Base-by-base conservation (phyloP, 64 coral and sea anemone genomes). In the Stichodactyla helianthus region DNA sequence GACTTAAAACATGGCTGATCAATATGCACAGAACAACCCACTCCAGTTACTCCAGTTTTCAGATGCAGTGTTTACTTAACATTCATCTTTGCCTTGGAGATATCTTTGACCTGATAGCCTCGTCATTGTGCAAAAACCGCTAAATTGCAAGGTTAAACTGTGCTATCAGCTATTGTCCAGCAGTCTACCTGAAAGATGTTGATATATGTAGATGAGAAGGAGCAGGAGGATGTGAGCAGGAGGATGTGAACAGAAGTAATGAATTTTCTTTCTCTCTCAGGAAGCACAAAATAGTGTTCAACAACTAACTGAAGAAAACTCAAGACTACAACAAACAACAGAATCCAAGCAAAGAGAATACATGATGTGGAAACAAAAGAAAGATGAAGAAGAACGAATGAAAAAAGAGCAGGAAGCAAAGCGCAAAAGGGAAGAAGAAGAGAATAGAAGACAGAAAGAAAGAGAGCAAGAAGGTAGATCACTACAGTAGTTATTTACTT, bases 311-410 rank as follows among this genome's bases (percentile, higher is more conserved):
- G 92, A 91, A 52, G 92, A 98, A 92, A 98, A 92, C 84, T n/a
- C 83, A 78, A 91, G 92, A 26, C 85, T 98, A 27, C 95, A 94
- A 8, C 89, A 98, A 76, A 84, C 91, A 25, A 58, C 90, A 79
- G 95, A 98, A 80, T 87, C 87, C 54, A 98, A 92, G 54, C 93
- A 98, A 56, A 88, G 93, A 52, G 95, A 98, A 77, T 92, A 98
- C 76, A 91, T 87, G 9, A 50, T 62, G 14, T 94, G 93, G 95
- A 98, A 94, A 82, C 71, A 91, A 53, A 88, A 86, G 20, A 94
- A 98, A 87, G 95, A 98, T 60, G 93, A 94, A 52, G 95, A 98
- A 17, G 87, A 92, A 63, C 89, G 84, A 28, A 81, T 86, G 78
- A 89, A 84, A 62, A 91, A 79, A 62, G 95, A 98, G 55, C 28